Evolutionary conservation across 2,113 vertebrate genomes (phyloP), one percentile per base, ranked within the genome.

Genomic region (Empidonax traillii): DNA sequence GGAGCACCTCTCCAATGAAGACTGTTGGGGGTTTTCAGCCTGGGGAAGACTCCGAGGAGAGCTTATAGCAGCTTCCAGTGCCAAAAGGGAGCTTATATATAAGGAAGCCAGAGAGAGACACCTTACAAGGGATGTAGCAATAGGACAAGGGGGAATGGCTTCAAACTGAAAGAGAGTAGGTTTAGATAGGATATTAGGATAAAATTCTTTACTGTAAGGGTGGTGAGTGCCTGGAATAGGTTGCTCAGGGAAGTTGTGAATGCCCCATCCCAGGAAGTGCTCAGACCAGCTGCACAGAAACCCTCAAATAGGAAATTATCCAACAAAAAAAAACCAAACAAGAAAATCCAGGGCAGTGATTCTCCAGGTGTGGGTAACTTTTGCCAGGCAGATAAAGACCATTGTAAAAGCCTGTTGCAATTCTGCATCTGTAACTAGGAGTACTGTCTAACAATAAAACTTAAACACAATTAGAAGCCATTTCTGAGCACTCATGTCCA

Each of bases 221-320:
- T 0, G 0, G 25, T 30, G 21, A 56, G 11, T 30, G 16, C 35
- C 1, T 1, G 30, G 16, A 25, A 79, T 16, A 41, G 3, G 41
- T 55, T 72, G 62, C 15, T 30, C 11, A 56, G 49, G 72, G 35
- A 43, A 69, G 22, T 7, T 71, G 31, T 14, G 10, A 27, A 41
- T 84, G 14, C 6, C 47, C 8, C 18, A 13, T 49, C 30, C 17
- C 55, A 49, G 10, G 9, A 75, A 63, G 8, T 24, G 22, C 23
- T 62, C 30, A 35, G 39, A 56, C 35, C 23, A 79, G 59, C 35
- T 49, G 27, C 46, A 61, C 31, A 79, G 41, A 67, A 73, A 28
- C 20, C 24, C 33, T 39, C 15, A 37, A 58, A 69, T 2, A 63
- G 8, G 3, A 44, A 58, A 76, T 12, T 11, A 65, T 71, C 46